Percentiles rank a stretch among this genome's conserved stretches.
phyloP scores from a whole-genome alignment of 2,888 invertebrate genomes.

The Orthosia cruda region DNA sequence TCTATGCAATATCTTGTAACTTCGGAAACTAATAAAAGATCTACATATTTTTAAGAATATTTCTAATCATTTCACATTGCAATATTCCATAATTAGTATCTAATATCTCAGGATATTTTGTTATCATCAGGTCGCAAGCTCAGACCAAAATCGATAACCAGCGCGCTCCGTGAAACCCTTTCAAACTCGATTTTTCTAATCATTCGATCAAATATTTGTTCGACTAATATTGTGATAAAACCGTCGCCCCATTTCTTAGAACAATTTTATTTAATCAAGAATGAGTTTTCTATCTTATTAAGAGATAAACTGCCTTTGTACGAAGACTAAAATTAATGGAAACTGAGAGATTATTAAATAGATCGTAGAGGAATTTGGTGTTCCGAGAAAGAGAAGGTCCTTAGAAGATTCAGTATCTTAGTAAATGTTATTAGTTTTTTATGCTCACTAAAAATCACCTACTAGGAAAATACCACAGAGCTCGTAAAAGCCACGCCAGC shows the following conservation, averaged over 20 bases:
- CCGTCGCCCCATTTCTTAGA: slow-evolving; percentile 8
- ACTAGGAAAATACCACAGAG: too few relatives aligned
- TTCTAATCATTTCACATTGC: not conserved
- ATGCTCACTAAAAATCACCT: not conserved
- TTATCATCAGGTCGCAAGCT: not conserved
- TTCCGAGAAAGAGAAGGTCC: not conserved
- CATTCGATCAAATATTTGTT: slow-evolving; percentile 55
- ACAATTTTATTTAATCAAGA: slow-evolving; percentile 36
- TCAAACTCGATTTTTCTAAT: slow-evolving; percentile 52
- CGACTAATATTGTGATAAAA: slow-evolving; percentile 44
- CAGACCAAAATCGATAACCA: slow-evolving; percentile 6
- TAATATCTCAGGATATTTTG: not conserved
- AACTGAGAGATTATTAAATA: not conserved
- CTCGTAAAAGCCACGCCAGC: too few relatives aligned
- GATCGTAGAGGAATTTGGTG: not conserved
- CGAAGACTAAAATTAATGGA: slow-evolving; percentile 1
- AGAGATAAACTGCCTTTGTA: slow-evolving; percentile 1
- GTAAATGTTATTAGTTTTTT: not conserved
- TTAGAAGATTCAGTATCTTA: not conserved
- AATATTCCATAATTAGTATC: too few relatives aligned
- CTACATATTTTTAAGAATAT: too few relatives aligned
- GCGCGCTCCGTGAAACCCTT: not conserved
- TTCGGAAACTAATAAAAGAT: too few relatives aligned
- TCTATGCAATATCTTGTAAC: too few relatives aligned
- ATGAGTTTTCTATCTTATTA: slow-evolving; percentile 25